phyloP scores from a whole-genome alignment of 30 jellyfish, hydroid and myxozoan species.

The Hydra vulgaris region DNA sequence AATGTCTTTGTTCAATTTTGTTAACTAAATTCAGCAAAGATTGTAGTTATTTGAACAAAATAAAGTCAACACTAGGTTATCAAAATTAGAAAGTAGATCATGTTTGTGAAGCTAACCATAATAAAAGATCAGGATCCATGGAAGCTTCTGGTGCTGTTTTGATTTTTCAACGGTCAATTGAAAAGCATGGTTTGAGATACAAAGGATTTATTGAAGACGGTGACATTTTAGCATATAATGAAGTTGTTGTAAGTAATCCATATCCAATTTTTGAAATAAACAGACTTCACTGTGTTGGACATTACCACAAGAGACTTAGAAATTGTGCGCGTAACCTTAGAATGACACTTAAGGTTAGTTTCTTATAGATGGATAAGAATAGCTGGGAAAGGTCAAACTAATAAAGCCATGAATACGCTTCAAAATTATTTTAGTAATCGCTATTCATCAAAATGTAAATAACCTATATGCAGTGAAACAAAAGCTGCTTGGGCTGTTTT shows the following conservation, averaged over 20 bases:
- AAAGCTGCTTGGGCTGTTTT: constrained; percentile 10
- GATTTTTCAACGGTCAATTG: too few relatives aligned
- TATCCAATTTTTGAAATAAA: neutral
- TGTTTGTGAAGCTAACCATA: too few relatives aligned
- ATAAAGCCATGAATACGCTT: constrained; percentile 6
- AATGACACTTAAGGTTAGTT: neutral
- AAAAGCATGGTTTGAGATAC: too few relatives aligned
- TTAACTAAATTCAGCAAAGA: constrained; percentile 9
- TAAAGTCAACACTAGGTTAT: constrained; percentile 7
- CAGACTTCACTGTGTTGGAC: constrained; percentile 22
- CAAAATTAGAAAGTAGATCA: too few relatives aligned
- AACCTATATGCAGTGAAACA: constrained; percentile 7
- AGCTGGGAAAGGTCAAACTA: constrained; percentile 14
- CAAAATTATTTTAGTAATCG: too few relatives aligned
- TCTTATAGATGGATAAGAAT: constrained; percentile 8
- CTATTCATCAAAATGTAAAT: too few relatives aligned
- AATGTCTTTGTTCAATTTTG: constrained; percentile 9
- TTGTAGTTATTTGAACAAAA: constrained; percentile 3
- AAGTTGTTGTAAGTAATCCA: neutral
- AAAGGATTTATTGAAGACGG: constrained; percentile 15
- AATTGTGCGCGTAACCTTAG: neutral
- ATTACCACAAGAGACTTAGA: constrained; percentile 7
- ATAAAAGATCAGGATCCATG: too few relatives aligned
- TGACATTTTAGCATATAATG: constrained; percentile 8
- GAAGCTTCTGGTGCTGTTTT: too few relatives aligned